phyloP scores from a whole-genome alignment of 35 echinoderm and acorn worm species.

The Heliocidaris erythrogramma region DNA sequence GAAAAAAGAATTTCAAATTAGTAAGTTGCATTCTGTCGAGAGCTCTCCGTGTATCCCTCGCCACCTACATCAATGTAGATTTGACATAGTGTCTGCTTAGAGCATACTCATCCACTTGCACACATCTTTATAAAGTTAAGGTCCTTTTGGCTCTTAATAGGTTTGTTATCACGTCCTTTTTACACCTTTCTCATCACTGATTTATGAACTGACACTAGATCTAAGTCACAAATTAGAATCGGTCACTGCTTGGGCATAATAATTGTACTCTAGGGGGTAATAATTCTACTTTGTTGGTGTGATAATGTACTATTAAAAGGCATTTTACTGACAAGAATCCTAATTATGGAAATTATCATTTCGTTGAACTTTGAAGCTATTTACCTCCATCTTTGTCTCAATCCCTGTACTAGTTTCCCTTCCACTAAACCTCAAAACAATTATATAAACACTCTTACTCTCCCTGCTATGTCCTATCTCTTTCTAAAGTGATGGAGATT shows the following conservation, averaged over 20 bases:
- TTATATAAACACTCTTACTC: too few relatives aligned
- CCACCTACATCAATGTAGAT: neutral
- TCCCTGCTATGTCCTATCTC: too few relatives aligned
- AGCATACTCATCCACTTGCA: too few relatives aligned
- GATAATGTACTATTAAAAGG: neutral
- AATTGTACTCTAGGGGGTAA: neutral
- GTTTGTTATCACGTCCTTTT: neutral
- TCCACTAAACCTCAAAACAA: too few relatives aligned
- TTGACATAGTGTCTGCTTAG: neutral
- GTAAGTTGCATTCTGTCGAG: neutral
- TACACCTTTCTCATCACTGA: neutral
- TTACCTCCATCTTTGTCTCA: too few relatives aligned
- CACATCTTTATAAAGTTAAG: too few relatives aligned
- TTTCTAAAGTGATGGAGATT: too few relatives aligned
- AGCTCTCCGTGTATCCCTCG: neutral
- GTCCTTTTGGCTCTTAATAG: neutral
- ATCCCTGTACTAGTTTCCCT: too few relatives aligned
- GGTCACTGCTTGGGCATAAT: neutral
- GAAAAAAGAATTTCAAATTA: slow-evolving; percentile 40
- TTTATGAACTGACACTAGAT: neutral
- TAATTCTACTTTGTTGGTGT: neutral
- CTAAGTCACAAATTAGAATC: neutral
- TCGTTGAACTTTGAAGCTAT: too few relatives aligned
- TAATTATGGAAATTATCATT: neutral
- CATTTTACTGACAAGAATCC: neutral